phyloP scores from a whole-genome alignment of 2,797 vertebrate genomes.

The Galagoides demidoff region DNA sequence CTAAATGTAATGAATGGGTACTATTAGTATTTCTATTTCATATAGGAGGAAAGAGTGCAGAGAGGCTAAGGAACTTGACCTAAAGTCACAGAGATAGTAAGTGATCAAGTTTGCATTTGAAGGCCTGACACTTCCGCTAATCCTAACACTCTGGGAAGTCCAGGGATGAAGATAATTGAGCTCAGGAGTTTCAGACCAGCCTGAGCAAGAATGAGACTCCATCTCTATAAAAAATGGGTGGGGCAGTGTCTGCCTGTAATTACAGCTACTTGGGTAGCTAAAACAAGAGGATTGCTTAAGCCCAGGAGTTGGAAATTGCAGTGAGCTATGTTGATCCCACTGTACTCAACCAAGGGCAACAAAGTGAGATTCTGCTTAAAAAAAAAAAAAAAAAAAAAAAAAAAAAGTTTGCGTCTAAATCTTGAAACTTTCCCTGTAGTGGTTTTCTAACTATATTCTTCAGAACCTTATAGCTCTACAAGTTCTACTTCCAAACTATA shows the following conservation, averaged over 20 bases:
- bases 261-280: too few relatives aligned
- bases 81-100: neutral
- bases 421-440: neutral
- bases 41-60: neutral
- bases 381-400: too few relatives aligned
- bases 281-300: neutral
- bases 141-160: neutral
- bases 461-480: neutral
- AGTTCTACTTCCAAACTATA: slow-evolving; percentile 29
- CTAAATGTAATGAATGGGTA: slow-evolving; percentile 28
- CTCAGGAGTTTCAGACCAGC: neutral
- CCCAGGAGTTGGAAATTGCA: neutral
- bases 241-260: neutral
- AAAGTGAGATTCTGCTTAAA: neutral
- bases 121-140: neutral
- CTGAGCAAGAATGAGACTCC: neutral
- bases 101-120: neutral
- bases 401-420: neutral
- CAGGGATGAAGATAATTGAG: neutral
- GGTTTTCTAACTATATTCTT: slow-evolving; percentile 48
- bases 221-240: neutral
- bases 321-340: neutral
- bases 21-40: neutral
- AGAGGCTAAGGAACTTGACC: neutral
- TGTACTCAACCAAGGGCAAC: neutral